Percentiles rank a stretch among this genome's conserved stretches.
Conservation (phyloP, 1,140 invertebrate species). For the Heliconius melpomene region DNA sequence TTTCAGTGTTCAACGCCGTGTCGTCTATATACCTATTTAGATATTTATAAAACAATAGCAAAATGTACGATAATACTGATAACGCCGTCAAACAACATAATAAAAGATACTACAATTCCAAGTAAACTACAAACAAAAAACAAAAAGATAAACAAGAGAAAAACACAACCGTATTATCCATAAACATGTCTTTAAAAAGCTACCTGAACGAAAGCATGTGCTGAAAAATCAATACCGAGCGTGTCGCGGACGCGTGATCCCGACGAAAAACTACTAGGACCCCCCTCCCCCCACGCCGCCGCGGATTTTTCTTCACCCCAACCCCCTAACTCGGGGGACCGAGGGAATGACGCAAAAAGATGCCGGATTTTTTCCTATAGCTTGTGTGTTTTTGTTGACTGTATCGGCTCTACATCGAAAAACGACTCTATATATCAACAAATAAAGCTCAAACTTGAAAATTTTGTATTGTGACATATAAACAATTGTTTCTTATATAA, state of each 20-base stretch:
- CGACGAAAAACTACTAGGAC: slow-evolving; percentile 56
- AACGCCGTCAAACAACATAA: background rate
- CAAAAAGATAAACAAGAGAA: slow-evolving; percentile 1
- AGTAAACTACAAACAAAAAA: background rate
- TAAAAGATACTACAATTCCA: background rate
- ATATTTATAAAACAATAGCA: background rate
- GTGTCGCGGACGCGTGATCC: slow-evolving; percentile 56
- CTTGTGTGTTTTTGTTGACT: slow-evolving; percentile 48
- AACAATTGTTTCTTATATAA: slow-evolving; percentile 47
- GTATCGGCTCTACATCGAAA: background rate
- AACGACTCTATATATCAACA: slow-evolving; percentile 16
- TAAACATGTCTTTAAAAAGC: slow-evolving; percentile 41
- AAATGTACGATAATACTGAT: background rate
- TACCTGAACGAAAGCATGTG: slow-evolving; percentile 60
- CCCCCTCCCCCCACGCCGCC: slow-evolving; percentile 33
- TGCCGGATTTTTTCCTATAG: slow-evolving; percentile 56
- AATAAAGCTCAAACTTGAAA: slow-evolving; percentile 18
- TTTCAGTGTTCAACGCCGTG: no score
- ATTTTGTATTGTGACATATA: slow-evolving; percentile 28
- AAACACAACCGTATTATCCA: slow-evolving; percentile 20
- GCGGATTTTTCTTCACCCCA: slow-evolving; percentile 64
- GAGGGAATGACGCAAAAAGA: slow-evolving; percentile 59
- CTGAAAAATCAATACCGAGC: slow-evolving; percentile 61
- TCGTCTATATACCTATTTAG: no score
- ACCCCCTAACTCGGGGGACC: slow-evolving; percentile 48